These are phyloP conservation scores for Drosophila hydei DNA, from an alignment of 1,140 invertebrate species.

Conservation along the genomic window DNA sequence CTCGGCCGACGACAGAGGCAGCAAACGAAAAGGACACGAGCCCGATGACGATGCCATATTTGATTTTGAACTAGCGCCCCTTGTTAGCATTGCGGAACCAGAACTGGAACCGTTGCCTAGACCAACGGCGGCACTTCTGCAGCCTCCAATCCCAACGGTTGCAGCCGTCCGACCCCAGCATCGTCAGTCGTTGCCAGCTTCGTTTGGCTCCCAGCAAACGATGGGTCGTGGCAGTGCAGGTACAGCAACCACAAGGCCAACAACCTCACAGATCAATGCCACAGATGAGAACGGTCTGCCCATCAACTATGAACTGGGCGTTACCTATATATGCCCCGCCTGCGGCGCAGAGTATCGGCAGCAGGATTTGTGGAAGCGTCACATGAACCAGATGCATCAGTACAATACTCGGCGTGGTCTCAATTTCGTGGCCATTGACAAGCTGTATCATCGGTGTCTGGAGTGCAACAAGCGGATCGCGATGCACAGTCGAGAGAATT, in stretches of 20 bases:
- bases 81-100: slow-evolving; percentile 50
- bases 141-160: slow-evolving; percentile 26
- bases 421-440: slow-evolving; percentile 75
- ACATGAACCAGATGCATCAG: slow-evolving; percentile 72
- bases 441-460: slow-evolving; percentile 73
- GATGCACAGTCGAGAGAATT: slow-evolving; percentile 79
- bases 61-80: slow-evolving; percentile 70
- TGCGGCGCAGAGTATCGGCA: slow-evolving; percentile 68
- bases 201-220: slow-evolving; percentile 15
- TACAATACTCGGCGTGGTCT: slow-evolving; percentile 72
- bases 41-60: slow-evolving; percentile 78
- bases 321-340: slow-evolving; percentile 74
- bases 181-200: slow-evolving; percentile 33
- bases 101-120: slow-evolving; percentile 11
- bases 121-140: neutral
- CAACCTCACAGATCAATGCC: slow-evolving; percentile 70
- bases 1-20: neutral
- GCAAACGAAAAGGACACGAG: slow-evolving; percentile 40
- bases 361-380: slow-evolving; percentile 76
- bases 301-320: slow-evolving; percentile 77
- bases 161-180: slow-evolving; percentile 38
- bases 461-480: slow-evolving; percentile 78
- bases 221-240: neutral
- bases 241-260: slow-evolving; percentile 42
- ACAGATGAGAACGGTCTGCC: slow-evolving; percentile 66